Evolutionary conservation across 2,888 invertebrate genomes (phyloP), one percentile per base, ranked within the genome.

Genomic region (Subacronicta megacephala): DNA sequence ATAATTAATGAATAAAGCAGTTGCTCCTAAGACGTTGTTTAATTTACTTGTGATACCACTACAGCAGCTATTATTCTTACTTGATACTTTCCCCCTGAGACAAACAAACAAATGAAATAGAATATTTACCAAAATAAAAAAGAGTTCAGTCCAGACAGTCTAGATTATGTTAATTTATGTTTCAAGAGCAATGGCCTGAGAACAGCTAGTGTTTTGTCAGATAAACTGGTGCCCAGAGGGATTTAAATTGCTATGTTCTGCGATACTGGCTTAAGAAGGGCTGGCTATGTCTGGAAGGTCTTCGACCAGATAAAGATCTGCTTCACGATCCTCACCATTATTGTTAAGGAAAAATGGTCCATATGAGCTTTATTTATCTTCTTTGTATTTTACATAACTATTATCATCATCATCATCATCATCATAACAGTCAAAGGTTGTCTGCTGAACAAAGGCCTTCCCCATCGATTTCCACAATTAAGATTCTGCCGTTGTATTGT

Each of bases 121-220:
- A 70, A 64, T 49, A 57, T 49, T 51, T 57, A 36, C 45, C 49
- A 45, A 43, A 66, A 55, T 38, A 41, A 57, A 67, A 53, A 18
- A 44, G 26, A 49, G 42, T 62, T 58, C 36, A 54, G 50, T 57
- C 57, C 49, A 56, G 53, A 61, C 38, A 37, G 58, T 61, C 65
- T 52, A 67, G 61, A 64, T 62, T 46, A 67, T 63, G 71, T 40
- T 63, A 65, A 73, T 74, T 70, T 49, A 55, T 61, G 63, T 66
- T 43, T 45, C 23, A 50, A 54, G 72, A 62, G 67, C 68, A 74
- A 77, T 56, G 66, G 20, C 56, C 72, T 60, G 54, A 49, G 44
- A 60, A 62, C 50, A 53, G 50, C 54, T 55, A 42, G 50, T 38
- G 44, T 42, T 56, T 54, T 47, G 61, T 65, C 46, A 59, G 65